Conservation (phyloP, 2,888 invertebrate genomes). For the Alsophila aescularia region DNA sequence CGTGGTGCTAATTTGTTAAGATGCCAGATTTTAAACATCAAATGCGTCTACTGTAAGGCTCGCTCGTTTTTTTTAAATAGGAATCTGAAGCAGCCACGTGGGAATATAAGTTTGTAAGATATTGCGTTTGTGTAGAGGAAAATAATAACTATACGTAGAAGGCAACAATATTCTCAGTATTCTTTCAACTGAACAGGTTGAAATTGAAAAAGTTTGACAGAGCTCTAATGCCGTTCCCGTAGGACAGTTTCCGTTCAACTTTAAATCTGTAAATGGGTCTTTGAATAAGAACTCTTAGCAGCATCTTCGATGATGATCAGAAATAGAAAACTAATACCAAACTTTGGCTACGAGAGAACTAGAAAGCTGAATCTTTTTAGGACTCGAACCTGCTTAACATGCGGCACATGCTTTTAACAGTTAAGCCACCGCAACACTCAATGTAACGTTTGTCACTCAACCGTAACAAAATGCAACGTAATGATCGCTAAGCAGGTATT, state of each 20-base stretch:
- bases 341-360: no score
- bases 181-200: constrained; percentile 31
- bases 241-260: constrained; percentile 3
- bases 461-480: no score
- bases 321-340: no score
- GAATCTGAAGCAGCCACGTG: constrained; percentile 1
- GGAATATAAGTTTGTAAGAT: constrained; percentile 23
- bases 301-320: not conserved
- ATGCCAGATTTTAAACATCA: not conserved
- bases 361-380: no score
- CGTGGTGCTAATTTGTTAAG: no score
- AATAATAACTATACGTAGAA: no score
- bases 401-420: no score
- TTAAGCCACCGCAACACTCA: no score
- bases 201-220: constrained; percentile 52
- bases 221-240: constrained; percentile 28
- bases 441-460: no score
- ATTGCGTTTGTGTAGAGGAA: constrained; percentile 16
- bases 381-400: no score
- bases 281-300: not conserved
- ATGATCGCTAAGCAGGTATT: no score
- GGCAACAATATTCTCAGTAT: constrained; percentile 19
- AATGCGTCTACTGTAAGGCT: no score
- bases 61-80: not conserved
- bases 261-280: not conserved